These are phyloP conservation scores for Leucozona laternaria DNA, from an alignment of 2,888 invertebrate species.

Conservation along the genomic window DNA sequence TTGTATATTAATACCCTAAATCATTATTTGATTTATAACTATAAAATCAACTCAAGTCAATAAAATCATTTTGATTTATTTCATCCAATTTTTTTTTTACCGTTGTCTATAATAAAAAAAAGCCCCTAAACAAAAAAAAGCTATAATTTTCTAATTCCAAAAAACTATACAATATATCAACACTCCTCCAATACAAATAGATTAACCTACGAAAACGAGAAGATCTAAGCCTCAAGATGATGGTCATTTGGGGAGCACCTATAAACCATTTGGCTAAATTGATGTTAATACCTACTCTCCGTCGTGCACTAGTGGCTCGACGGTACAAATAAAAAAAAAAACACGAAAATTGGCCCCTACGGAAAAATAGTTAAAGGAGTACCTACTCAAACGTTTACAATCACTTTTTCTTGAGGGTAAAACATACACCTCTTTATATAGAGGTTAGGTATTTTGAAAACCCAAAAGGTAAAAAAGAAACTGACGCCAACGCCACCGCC, in stretches of 20 bases:
- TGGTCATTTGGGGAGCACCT: slow-evolving; percentile 62
- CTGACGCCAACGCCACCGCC: slow-evolving; percentile 29
- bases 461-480: background rate
- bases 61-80: slow-evolving; percentile 47
- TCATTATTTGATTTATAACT: slow-evolving; percentile 25
- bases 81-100: slow-evolving; percentile 20
- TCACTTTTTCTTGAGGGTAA: slow-evolving; percentile 36
- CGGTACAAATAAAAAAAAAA: background rate
- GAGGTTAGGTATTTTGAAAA: background rate
- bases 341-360: slow-evolving; percentile 17
- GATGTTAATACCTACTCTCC: slow-evolving; percentile 56
- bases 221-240: slow-evolving; percentile 52
- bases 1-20: background rate
- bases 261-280: slow-evolving; percentile 52
- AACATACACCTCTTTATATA: background rate
- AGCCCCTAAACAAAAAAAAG: slow-evolving; percentile 12
- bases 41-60: slow-evolving; percentile 15
- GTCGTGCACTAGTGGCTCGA: slow-evolving; percentile 42
- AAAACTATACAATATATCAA: slow-evolving; percentile 40
- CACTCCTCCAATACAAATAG: slow-evolving; percentile 26
- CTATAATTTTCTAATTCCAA: slow-evolving; percentile 39
- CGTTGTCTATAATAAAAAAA: slow-evolving; percentile 3
- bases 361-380: slow-evolving; percentile 11
- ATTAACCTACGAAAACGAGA: slow-evolving; percentile 14
- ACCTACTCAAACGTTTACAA: slow-evolving; percentile 42